These are phyloP conservation scores for Serilophus lunatus DNA, from an alignment of 2,113 vertebrate genomes.

Conservation along the genomic window DNA sequence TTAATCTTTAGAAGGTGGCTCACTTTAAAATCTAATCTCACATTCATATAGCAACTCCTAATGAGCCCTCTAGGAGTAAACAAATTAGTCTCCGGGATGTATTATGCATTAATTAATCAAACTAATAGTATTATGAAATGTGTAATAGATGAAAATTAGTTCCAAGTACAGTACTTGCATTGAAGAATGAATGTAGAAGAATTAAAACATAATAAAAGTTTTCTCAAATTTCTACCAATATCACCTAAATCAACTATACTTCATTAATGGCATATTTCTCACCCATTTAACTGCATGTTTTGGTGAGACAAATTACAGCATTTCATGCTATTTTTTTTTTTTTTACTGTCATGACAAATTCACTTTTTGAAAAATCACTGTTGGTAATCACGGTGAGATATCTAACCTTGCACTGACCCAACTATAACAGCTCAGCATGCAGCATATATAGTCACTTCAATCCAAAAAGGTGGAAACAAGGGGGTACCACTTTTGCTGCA, in stretches of 20 bases:
- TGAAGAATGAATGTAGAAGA: conserved; percentile 50
- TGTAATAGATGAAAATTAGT: conserved; percentile 78
- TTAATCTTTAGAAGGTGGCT: conserved; percentile 71
- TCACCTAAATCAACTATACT: conserved; percentile 40
- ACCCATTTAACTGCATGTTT: not conserved
- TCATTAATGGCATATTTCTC: conserved; percentile 27
- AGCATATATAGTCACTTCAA: not conserved
- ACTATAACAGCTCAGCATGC: not conserved
- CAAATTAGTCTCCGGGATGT: conserved; percentile 78
- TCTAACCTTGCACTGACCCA: not conserved
- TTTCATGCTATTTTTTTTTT: not conserved
- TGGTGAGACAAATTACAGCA: not conserved
- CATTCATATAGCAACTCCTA: conserved; percentile 71
- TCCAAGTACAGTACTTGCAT: conserved; percentile 60
- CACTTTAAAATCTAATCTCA: conserved; percentile 71
- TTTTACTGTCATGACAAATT: not conserved
- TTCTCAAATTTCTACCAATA: conserved; percentile 38
- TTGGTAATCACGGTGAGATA: not conserved
- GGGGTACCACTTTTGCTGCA: not conserved
- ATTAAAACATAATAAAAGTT: conserved; percentile 60
- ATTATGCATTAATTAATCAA: conserved; percentile 83
- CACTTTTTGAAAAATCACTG: not conserved
- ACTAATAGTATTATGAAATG: conserved; percentile 78
- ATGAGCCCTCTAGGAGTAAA: conserved; percentile 78
- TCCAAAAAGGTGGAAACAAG: not conserved